Percentiles rank a stretch among this genome's conserved stretches.
phyloP scores from a whole-genome alignment of 2,888 invertebrate species.

The Sphecodes monilicornis region DNA sequence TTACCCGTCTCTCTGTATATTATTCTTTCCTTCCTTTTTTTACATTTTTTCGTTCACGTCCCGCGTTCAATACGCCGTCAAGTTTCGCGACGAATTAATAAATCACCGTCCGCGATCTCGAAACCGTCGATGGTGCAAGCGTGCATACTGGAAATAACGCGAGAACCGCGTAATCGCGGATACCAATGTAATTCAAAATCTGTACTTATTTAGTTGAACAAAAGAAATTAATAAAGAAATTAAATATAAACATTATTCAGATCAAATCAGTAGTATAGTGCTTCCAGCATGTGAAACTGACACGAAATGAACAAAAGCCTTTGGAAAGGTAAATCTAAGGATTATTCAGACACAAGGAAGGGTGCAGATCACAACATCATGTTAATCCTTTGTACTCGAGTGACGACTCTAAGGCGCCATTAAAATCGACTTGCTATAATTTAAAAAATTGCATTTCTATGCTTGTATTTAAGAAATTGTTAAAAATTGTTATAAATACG shows the following conservation, averaged over 20 bases:
- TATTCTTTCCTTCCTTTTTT: background rate
- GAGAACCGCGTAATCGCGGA: no score
- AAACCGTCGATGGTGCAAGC: background rate
- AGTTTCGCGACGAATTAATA: conserved; percentile 21
- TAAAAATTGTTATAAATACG: no score
- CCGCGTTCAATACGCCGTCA: conserved; percentile 12
- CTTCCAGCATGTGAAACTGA: no score
- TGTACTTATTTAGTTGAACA: background rate
- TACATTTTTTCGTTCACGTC: background rate
- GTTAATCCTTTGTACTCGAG: no score
- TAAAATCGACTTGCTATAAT: no score
- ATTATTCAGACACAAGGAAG: background rate
- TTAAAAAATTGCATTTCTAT: no score
- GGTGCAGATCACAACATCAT: no score
- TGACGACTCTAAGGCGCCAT: no score
- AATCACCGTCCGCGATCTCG: background rate
- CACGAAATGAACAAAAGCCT: no score
- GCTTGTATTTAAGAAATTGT: no score
- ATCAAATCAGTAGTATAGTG: background rate
- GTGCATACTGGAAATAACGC: background rate
- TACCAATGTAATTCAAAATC: background rate
- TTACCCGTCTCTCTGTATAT: conserved; percentile 1
- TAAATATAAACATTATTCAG: background rate
- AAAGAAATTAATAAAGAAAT: background rate
- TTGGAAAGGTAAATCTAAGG: no score